A percentile compares a stretch with the other conserved stretches of the same genome.
Conservation (phyloP, 2,797 vertebrate genomes). For the Monodelphis domestica region DNA sequence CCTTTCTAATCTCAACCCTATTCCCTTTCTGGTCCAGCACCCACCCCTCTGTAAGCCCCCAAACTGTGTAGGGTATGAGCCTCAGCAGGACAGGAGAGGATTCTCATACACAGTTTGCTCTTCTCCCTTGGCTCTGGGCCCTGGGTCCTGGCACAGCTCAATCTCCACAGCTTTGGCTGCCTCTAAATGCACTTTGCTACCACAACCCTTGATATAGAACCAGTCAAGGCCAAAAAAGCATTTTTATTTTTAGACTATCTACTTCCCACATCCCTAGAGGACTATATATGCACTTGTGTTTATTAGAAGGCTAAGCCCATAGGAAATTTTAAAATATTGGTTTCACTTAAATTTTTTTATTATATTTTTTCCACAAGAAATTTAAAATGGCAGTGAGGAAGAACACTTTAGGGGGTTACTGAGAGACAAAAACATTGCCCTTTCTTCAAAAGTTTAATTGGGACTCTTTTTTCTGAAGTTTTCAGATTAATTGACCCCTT, state of each 20-base stretch:
- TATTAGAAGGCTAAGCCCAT: background rate
- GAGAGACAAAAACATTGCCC: too few relatives aligned
- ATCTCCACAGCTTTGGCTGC: background rate
- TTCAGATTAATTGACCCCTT: too few relatives aligned
- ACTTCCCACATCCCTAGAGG: background rate
- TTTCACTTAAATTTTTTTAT: background rate
- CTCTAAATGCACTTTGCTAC: slow-evolving; percentile 5
- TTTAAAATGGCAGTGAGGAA: too few relatives aligned
- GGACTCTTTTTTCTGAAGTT: too few relatives aligned
- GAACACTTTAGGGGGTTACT: too few relatives aligned
- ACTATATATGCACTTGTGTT: background rate
- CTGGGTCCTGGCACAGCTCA: background rate
- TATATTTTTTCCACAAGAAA: background rate
- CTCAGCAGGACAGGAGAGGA: background rate
- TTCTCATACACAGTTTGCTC: background rate
- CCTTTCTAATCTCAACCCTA: background rate
- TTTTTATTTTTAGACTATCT: slow-evolving; percentile 5
- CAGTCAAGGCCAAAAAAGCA: background rate
- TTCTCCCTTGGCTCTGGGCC: background rate
- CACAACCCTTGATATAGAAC: background rate
- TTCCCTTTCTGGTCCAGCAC: background rate
- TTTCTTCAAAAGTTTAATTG: too few relatives aligned
- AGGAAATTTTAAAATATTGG: background rate
- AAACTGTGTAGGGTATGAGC: background rate
- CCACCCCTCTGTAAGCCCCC: background rate